Conservation (phyloP, 2,797 vertebrate species). For the Caiman crocodilus region DNA sequence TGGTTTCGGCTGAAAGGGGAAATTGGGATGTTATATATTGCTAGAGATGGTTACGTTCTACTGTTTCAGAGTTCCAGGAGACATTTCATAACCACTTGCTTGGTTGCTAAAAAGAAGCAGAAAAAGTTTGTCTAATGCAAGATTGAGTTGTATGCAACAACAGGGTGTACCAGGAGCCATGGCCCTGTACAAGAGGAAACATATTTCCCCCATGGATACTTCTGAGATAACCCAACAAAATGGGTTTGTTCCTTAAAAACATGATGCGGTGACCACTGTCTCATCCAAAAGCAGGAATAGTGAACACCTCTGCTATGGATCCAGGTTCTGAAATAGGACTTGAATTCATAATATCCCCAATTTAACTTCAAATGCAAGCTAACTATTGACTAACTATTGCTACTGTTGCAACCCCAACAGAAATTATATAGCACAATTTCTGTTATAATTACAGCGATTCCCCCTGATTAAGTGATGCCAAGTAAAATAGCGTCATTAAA, state of each 20-base stretch:
- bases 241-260: not conserved
- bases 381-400: too few relatives aligned
- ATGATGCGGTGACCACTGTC: not conserved
- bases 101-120: conserved; percentile 52
- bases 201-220: not conserved
- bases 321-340: not conserved
- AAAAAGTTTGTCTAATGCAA: conserved; percentile 38
- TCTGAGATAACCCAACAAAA: not conserved
- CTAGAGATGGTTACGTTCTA: conserved; percentile 56
- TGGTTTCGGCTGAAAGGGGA: not conserved
- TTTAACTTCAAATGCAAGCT: too few relatives aligned
- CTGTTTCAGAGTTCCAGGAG: conserved; percentile 55
- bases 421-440: too few relatives aligned
- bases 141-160: not conserved
- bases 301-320: not conserved
- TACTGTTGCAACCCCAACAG: too few relatives aligned
- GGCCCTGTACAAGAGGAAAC: not conserved
- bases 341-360: not conserved
- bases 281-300: not conserved
- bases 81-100: conserved; percentile 60
- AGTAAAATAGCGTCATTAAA: not conserved
- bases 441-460: too few relatives aligned
- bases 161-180: not conserved
- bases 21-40: conserved; percentile 30
- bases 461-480: not conserved